Percentiles rank a stretch among this genome's conserved stretches.
These are phyloP conservation scores for Lysiphlebus fabarum DNA, from an alignment of 1,140 invertebrate species.

Conservation along the genomic window DNA sequence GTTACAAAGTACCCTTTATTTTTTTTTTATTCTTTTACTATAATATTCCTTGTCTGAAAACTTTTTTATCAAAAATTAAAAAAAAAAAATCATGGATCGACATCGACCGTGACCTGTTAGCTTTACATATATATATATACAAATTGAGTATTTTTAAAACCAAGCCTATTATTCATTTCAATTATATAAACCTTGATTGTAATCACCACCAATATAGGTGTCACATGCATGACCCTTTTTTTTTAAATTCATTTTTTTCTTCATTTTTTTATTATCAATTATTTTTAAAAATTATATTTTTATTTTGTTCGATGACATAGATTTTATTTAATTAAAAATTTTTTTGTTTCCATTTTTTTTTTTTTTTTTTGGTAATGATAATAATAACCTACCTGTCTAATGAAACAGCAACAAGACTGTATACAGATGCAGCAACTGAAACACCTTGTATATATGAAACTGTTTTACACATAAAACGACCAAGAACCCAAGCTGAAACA, in stretches of 20 bases:
- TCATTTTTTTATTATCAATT: neutral
- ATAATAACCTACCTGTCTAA: conserved; percentile 76
- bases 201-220: too few relatives aligned
- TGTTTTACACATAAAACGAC: conserved; percentile 90
- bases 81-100: neutral
- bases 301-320: too few relatives aligned
- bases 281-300: too few relatives aligned
- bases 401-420: conserved; percentile 89
- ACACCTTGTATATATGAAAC: conserved; percentile 92
- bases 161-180: too few relatives aligned
- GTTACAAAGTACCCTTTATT: neutral
- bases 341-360: neutral
- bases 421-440: conserved; percentile 89
- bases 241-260: neutral
- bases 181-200: too few relatives aligned
- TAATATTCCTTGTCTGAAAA: conserved; percentile 4
- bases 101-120: conserved; percentile 1
- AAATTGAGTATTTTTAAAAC: conserved; percentile 3
- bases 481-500: conserved; percentile 86
- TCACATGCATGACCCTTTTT: neutral
- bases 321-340: neutral
- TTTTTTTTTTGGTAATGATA: conserved; percentile 1
- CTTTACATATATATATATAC: conserved; percentile 12
- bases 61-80: too few relatives aligned
- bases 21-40: neutral